A percentile compares a stretch with the other conserved stretches of the same genome.
These are phyloP conservation scores for Ophraella communa DNA, from an alignment of 2,888 invertebrate species.

Conservation along the genomic window DNA sequence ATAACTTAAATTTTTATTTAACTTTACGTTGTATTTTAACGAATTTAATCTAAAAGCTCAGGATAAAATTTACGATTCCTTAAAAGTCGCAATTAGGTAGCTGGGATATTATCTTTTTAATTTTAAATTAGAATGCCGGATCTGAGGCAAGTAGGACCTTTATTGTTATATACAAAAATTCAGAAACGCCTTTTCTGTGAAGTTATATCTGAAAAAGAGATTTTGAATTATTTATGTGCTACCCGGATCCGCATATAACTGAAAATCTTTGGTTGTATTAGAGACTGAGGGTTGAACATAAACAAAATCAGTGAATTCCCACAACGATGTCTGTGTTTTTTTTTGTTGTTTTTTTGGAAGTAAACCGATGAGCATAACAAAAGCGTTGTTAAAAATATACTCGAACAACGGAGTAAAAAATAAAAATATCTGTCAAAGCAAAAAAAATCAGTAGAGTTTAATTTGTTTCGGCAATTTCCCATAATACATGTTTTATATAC, in stretches of 20 bases:
- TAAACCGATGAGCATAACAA: background rate
- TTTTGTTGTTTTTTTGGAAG: background rate
- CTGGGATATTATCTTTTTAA: background rate
- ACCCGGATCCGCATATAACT: constrained; percentile 27
- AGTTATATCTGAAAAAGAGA: constrained; percentile 32
- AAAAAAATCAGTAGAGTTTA: too few relatives aligned
- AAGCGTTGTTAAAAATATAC: background rate
- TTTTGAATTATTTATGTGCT: constrained; percentile 34
- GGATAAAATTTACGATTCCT: too few relatives aligned
- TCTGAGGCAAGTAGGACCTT: background rate
- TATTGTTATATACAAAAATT: constrained; percentile 14
- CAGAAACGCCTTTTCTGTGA: constrained; percentile 16
- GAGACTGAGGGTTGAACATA: constrained; percentile 12
- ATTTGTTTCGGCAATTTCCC: too few relatives aligned
- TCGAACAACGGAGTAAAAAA: background rate
- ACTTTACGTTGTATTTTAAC: background rate
- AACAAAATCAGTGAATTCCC: constrained; percentile 22
- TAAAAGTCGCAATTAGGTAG: background rate
- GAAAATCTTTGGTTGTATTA: constrained; percentile 28
- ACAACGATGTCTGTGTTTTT: constrained; percentile 1
- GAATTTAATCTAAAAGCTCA: too few relatives aligned
- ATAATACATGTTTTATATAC: too few relatives aligned
- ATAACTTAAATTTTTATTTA: too few relatives aligned
- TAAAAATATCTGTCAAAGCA: too few relatives aligned
- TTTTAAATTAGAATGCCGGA: background rate